Conservation (phyloP, 2,797 vertebrate genomes). For the Crenichthys baileyi region DNA sequence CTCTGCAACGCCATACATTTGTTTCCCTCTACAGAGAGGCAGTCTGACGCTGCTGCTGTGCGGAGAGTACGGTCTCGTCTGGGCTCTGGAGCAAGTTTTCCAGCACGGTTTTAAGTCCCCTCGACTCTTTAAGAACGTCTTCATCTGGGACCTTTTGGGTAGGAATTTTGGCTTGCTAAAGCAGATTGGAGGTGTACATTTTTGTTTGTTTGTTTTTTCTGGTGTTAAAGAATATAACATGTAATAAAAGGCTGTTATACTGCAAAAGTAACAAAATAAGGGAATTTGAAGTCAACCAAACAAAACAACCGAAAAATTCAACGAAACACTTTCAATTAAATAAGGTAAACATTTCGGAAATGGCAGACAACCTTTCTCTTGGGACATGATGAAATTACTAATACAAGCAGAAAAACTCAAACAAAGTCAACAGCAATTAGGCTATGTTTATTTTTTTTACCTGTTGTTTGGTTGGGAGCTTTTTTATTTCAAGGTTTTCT, state of each 20-base stretch:
- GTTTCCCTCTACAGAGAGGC: conserved; percentile 85
- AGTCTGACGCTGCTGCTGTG: conserved; percentile 96
- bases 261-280: neutral
- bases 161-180: conserved; percentile 54
- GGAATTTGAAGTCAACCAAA: neutral
- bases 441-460: neutral
- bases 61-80: conserved; percentile 96
- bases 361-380: neutral
- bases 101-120: conserved; percentile 98
- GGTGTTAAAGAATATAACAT: neutral
- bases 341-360: neutral
- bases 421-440: neutral
- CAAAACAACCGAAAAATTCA: neutral
- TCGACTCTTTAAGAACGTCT: conserved; percentile 98
- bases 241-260: no score
- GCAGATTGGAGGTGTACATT: neutral
- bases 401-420: neutral
- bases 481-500: neutral
- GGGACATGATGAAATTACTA: neutral
- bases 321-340: neutral
- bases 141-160: conserved; percentile 99
- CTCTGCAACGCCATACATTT: conserved; percentile 12
- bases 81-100: conserved; percentile 96
- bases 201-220: neutral
- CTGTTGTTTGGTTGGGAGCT: no score